Conservation (phyloP, 2,888 invertebrate species). For the Scrobipalpa costella region DNA sequence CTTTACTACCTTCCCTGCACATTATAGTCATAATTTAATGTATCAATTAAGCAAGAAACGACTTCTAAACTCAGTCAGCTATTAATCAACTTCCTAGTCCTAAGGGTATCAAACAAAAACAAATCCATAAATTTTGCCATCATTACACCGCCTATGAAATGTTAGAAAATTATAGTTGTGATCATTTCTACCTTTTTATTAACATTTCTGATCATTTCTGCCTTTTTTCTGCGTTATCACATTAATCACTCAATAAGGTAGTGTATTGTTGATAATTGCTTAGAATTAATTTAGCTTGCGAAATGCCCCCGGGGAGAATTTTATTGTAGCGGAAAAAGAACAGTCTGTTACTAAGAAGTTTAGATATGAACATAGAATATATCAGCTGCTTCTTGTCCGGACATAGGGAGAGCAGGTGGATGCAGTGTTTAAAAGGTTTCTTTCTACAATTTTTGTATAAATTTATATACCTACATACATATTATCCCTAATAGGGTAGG, state of each 20-base stretch:
- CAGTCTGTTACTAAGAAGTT: background rate
- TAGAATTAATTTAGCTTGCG: constrained; percentile 17
- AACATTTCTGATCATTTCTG: constrained; percentile 14
- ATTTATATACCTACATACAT: no score
- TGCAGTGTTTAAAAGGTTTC: background rate
- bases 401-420: no score
- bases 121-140: constrained; percentile 35
- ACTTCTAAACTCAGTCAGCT: background rate
- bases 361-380: background rate
- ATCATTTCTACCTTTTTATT: constrained; percentile 17
- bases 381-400: background rate
- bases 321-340: background rate
- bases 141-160: constrained; percentile 38
- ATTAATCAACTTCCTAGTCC: background rate
- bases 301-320: constrained; percentile 2
- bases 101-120: constrained; percentile 1
- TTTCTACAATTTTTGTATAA: background rate
- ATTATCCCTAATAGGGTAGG: no score
- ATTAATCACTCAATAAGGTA: constrained; percentile 21
- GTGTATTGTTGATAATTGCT: constrained; percentile 10
- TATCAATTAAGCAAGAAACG: background rate
- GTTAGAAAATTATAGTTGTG: constrained; percentile 37
- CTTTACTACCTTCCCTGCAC: no score
- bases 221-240: constrained; percentile 9
- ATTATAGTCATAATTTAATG: no score